These are phyloP conservation scores for Lepas anatifera DNA, from an alignment of 2,888 invertebrate genomes.

Conservation along the genomic window DNA sequence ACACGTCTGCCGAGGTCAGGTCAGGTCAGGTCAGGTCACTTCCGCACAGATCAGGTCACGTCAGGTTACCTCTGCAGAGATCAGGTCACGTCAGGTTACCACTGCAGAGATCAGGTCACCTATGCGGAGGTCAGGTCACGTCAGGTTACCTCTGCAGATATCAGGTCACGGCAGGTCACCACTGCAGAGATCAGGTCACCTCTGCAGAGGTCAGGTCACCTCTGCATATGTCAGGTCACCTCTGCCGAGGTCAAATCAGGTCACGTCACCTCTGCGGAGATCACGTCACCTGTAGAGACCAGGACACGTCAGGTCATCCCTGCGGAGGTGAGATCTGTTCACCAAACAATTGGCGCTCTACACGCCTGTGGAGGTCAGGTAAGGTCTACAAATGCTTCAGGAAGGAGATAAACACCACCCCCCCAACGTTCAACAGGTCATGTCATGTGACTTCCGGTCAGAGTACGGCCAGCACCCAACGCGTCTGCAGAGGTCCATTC, in stretches of 20 bases:
- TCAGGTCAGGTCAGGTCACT: background rate
- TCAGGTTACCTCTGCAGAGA: background rate
- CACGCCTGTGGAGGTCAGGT: no score
- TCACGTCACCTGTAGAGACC: background rate
- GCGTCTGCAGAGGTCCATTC: no score
- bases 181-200: background rate
- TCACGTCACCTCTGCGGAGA: background rate
- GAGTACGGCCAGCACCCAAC: no score
- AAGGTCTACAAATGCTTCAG: no score
- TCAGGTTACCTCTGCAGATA: background rate
- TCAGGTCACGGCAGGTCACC: background rate
- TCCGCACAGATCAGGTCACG: background rate
- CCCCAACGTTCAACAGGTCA: no score
- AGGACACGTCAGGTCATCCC: background rate
- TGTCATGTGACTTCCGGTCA: no score
- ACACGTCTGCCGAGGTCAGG: slow-evolving; percentile 57
- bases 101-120: background rate
- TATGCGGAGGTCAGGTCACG: background rate
- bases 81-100: background rate
- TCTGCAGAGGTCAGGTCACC: background rate
- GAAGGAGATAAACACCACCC: no score
- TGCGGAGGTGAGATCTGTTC: no score
- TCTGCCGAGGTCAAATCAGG: background rate
- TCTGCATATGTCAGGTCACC: background rate
- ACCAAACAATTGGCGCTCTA: no score